These are phyloP conservation scores for Mugil cephalus DNA, from an alignment of 2,113 vertebrate genomes.

Conservation along the genomic window DNA sequence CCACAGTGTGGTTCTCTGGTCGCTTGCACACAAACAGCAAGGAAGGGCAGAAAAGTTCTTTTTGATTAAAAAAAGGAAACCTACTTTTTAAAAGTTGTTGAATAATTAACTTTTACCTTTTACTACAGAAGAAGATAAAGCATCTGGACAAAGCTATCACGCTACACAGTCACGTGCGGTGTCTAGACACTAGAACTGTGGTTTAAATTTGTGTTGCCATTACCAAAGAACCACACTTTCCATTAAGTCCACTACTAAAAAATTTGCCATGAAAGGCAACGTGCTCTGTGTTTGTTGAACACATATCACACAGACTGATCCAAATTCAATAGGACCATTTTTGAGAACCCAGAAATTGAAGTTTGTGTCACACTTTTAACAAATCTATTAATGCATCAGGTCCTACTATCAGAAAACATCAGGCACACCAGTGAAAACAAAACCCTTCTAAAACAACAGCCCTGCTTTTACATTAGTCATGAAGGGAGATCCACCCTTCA, in stretches of 20 bases:
- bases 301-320: background rate
- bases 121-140: background rate
- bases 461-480: too few species aligned
- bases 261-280: background rate
- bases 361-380: too few species aligned
- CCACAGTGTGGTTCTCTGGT: slow-evolving; percentile 21
- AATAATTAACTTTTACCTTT: background rate
- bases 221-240: slow-evolving; percentile 26
- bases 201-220: background rate
- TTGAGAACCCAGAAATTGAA: too few species aligned
- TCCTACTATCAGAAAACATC: too few species aligned
- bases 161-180: background rate
- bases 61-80: background rate
- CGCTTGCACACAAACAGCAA: background rate
- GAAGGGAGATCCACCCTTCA: too few species aligned
- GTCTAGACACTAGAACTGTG: background rate
- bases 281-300: background rate
- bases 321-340: too few species aligned
- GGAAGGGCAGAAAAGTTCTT: slow-evolving; percentile 3
- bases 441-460: too few species aligned
- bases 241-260: background rate
- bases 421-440: too few species aligned
- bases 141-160: too few species aligned
- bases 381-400: too few species aligned
- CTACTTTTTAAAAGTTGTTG: background rate